Evolutionary conservation across 2,797 vertebrate species (phyloP).

Genomic region (Spatula versicolor): DNA sequence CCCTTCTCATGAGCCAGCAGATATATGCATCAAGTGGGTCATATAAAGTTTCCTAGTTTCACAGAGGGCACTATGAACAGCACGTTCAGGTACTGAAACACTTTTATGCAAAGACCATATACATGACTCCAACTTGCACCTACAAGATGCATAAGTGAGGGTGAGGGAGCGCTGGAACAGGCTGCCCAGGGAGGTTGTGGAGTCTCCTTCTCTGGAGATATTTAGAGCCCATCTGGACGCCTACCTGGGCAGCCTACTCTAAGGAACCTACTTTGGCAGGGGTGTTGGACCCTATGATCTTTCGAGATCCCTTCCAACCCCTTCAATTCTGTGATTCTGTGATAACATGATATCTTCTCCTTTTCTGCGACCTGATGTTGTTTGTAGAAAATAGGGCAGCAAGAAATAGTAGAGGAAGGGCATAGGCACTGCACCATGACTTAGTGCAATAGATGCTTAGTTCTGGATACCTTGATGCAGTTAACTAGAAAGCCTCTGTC

Average conservation of each 20-base stretch:
- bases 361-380: neutral
- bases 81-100: neutral
- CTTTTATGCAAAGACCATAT: neutral
- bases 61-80: neutral
- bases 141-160: neutral
- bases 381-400: neutral
- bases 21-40: neutral
- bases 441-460: neutral
- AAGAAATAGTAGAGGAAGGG: neutral
- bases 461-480: neutral
- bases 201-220: no score
- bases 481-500: neutral
- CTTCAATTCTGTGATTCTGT: no score
- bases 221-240: no score
- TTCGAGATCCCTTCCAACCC: no score
- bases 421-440: neutral
- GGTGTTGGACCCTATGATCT: no score
- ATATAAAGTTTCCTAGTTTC: neutral
- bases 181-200: no score
- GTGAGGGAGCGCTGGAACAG: no score
- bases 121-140: neutral
- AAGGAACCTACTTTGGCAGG: no score
- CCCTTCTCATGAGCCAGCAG: neutral
- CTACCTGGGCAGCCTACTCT: no score
- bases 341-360: neutral